These are phyloP conservation scores for Tanaodytes sp. DNA, from an alignment of 2,888 invertebrate species.

Conservation along the genomic window DNA sequence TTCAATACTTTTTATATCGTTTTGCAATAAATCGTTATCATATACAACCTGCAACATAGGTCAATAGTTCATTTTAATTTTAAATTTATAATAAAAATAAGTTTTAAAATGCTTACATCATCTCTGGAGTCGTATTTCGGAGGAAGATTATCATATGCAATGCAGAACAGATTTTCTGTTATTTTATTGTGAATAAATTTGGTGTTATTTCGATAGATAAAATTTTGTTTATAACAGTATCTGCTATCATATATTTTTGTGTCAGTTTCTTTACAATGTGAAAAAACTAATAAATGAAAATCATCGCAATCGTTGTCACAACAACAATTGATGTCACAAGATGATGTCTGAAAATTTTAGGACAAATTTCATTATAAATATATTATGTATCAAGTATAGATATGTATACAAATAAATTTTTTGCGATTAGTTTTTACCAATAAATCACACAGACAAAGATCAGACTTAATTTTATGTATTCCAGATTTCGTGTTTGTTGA, in stretches of 20 bases:
- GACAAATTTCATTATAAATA: no score
- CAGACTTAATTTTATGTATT: constrained; percentile 59
- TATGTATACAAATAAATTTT: no score
- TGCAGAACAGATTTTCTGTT: constrained; percentile 76
- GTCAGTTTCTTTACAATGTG: constrained; percentile 75
- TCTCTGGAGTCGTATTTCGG: constrained; percentile 63
- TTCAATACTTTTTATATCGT: constrained; percentile 54
- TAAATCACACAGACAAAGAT: constrained; percentile 77
- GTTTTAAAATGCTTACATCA: constrained; percentile 50
- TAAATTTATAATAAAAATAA: constrained; percentile 13
- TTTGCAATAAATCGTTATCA: constrained; percentile 57
- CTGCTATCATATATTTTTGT: constrained; percentile 67
- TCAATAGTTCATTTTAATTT: background rate
- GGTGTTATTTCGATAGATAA: constrained; percentile 76
- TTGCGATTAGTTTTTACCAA: no score
- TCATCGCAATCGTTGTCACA: constrained; percentile 84
- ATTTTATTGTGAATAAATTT: constrained; percentile 69
- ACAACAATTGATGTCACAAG: constrained; percentile 89
- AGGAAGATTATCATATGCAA: constrained; percentile 77
- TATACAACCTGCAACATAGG: constrained; percentile 58
- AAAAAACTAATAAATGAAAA: constrained; percentile 77
- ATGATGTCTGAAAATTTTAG: constrained; percentile 73
- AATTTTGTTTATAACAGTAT: constrained; percentile 76
- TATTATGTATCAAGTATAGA: no score
- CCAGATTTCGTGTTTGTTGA: constrained; percentile 26